A percentile compares a stretch with the other conserved stretches of the same genome.
Conservation (phyloP, 2,113 vertebrate genomes). For the human (Homo sapiens) region DNA sequence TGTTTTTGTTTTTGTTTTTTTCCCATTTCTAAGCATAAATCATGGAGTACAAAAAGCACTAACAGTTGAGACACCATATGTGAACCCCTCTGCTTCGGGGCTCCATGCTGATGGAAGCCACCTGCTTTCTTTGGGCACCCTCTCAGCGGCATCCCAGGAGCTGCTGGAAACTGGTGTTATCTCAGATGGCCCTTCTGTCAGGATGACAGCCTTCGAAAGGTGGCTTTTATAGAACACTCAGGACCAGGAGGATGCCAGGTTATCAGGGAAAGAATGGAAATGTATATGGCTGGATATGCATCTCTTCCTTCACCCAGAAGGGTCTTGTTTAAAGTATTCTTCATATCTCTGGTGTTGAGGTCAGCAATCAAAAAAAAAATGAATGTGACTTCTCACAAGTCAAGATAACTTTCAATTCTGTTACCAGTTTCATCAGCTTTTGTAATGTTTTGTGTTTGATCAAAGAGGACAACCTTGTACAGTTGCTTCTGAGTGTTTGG, state of each 20-base stretch:
- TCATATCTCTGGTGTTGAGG: not conserved
- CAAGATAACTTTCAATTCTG: not conserved
- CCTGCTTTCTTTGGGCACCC: not conserved
- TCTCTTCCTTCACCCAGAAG: not conserved
- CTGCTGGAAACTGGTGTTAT: not conserved
- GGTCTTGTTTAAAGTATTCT: not conserved
- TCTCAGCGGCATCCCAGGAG: not conserved
- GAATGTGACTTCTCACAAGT: not conserved
- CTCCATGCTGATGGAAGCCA: constrained; percentile 4
- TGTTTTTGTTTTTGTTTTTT: not conserved
- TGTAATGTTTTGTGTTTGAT: not conserved
- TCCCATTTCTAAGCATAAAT: not conserved
- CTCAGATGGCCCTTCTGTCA: not conserved
- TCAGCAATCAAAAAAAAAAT: not conserved
- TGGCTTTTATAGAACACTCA: not conserved
- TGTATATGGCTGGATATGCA: accelerated
- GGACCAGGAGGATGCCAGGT: not conserved
- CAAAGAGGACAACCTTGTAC: not conserved
- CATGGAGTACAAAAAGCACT: not conserved
- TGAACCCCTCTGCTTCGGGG: not conserved
- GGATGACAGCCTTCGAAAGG: not conserved
- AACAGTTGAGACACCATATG: constrained; percentile 50
- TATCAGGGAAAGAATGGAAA: not conserved
- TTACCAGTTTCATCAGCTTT: not conserved
- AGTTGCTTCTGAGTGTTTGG: not conserved